Base-by-base conservation (phyloP, 2,797 vertebrate species). In the Adelosebastes latens region DNA sequence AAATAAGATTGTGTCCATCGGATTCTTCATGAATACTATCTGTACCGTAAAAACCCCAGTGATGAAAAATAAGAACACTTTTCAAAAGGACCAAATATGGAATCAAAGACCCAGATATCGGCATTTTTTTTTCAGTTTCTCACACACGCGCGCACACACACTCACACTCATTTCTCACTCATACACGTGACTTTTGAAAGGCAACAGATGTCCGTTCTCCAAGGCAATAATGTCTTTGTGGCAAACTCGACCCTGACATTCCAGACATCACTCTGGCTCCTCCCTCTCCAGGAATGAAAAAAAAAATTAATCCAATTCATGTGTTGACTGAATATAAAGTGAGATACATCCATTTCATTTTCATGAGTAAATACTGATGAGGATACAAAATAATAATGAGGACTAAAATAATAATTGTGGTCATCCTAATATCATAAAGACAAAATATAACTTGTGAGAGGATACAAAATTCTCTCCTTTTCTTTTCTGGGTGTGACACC, bases 1-100 rank as follows among this genome's bases (percentile, higher is more conserved):
- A 96, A 95, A 96, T 95, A 95, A 93, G 87, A 88, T 71, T 56
- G 90, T 36, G 85, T 93, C 92, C 89, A 82, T 94, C 87, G 82
- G 84, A 75, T 91, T 92, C 90, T 86, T 90, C 92, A 75, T 90
- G 92, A 94, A 93, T 93, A 94, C 90, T 92, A 92, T 93, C 92
- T 94, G 93, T 93, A 94, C 90, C 94, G 89, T 95, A 94, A 94
- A 95, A 95, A 94, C 89, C 92, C 89, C 89, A 66, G 86, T 87
- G 91, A 95, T 94, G 94, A 95, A 96, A 96, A 95, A 94, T 95
- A 96, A 95, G 94, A 96, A 95, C 95, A 96, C 95, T 95, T 96
- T 93, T 95, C 89, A 92, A 94, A 94, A 93, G 89, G 93, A 93
- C 90, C 92, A 93, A 90, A 88, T 93, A 94, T 91, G 90, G 92